phyloP scores from a whole-genome alignment of 2,888 invertebrate genomes.

The Cryptocephalus moraei region DNA sequence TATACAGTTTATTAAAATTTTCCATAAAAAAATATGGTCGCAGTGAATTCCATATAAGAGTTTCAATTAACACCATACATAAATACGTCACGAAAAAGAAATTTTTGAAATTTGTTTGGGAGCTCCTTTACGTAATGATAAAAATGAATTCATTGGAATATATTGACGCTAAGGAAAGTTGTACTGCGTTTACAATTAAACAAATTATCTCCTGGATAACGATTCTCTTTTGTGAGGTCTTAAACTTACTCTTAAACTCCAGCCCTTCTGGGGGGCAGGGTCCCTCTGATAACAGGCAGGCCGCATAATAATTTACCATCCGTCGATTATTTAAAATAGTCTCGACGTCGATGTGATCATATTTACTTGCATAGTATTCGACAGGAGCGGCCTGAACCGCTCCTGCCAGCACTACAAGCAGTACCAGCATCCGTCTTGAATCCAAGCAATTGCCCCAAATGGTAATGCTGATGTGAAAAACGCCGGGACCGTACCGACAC shows the following conservation, averaged over 20 bases:
- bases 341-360: conserved; percentile 61
- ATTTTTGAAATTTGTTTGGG: not conserved
- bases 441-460: too few relatives aligned
- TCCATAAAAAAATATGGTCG: too few relatives aligned
- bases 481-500: too few relatives aligned
- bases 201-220: not conserved
- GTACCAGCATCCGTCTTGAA: too few relatives aligned
- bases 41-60: too few relatives aligned
- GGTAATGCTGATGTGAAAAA: too few relatives aligned
- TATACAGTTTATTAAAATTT: too few relatives aligned
- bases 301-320: conserved; percentile 59
- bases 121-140: not conserved
- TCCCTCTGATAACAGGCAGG: conserved; percentile 55
- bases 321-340: conserved; percentile 57
- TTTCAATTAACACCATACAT: not conserved
- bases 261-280: conserved; percentile 65
- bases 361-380: conserved; percentile 42
- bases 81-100: not conserved
- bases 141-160: not conserved
- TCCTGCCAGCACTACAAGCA: too few relatives aligned
- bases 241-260: conserved; percentile 59
- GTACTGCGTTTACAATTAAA: not conserved
- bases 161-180: not conserved
- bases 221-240: not conserved
- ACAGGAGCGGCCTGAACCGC: conserved; percentile 1